These are phyloP conservation scores for Agelastica alni DNA, from an alignment of 2,888 invertebrate genomes.

Conservation along the genomic window DNA sequence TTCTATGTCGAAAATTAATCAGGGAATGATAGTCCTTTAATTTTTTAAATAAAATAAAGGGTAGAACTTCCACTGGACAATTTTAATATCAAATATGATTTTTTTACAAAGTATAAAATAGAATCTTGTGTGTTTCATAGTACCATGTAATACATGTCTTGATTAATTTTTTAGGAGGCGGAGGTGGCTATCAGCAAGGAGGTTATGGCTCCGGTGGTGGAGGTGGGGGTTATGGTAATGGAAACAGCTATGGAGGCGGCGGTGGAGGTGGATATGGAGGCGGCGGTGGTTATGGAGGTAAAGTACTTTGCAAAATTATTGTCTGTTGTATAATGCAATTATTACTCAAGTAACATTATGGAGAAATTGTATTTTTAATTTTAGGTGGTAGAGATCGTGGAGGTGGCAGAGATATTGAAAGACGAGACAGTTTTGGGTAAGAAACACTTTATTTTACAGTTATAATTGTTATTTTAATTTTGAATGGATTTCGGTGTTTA, in stretches of 20 bases:
- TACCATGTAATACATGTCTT: too few relatives aligned
- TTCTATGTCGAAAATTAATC: conserved; percentile 51
- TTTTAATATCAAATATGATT: conserved; percentile 15
- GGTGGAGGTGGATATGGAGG: conserved; percentile 50
- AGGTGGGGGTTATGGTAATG: conserved; percentile 44
- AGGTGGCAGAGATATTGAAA: conserved; percentile 61
- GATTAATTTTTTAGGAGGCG: too few relatives aligned
- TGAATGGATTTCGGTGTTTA: too few relatives aligned
- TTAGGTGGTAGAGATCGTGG: conserved; percentile 57
- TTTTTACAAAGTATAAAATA: too few relatives aligned
- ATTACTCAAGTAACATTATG: too few relatives aligned
- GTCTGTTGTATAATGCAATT: too few relatives aligned
- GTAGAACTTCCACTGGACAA: conserved; percentile 51
- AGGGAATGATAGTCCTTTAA: conserved; percentile 53
- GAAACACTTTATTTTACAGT: too few relatives aligned
- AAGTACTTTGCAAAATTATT: conserved; percentile 9
- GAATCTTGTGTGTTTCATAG: too few relatives aligned
- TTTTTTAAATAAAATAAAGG: conserved; percentile 48
- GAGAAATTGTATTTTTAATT: neutral
- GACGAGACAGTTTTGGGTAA: conserved; percentile 66
- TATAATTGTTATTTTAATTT: too few relatives aligned
- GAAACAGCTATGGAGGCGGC: conserved; percentile 54
- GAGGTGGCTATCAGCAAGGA: conserved; percentile 35
- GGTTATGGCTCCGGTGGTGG: conserved; percentile 28
- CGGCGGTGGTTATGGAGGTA: conserved; percentile 49